A percentile compares a stretch with the other conserved stretches of the same genome.
Evolutionary conservation across 2,113 vertebrate species (phyloP).

Genomic region (Odocoileus hemionus): DNA sequence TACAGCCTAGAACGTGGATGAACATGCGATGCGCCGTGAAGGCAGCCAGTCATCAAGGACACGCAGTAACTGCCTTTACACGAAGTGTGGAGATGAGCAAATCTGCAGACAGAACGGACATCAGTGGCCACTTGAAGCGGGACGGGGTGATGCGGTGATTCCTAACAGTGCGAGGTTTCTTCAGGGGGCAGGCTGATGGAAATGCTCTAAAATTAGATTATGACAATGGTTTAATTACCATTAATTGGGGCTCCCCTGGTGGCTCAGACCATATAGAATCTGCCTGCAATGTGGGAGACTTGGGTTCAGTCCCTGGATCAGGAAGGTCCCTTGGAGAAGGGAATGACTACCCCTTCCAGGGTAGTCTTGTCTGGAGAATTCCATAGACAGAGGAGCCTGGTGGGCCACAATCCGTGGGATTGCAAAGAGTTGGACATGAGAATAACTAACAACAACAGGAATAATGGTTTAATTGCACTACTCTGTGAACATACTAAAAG

Average conservation of each 20-base stretch:
- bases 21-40: fast-evolving
- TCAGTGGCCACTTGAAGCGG: fast-evolving
- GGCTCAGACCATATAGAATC: neutral
- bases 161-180: fast-evolving
- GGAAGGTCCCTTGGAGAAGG: neutral
- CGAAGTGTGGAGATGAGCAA: fast-evolving
- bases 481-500: neutral
- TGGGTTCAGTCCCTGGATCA: neutral
- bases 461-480: neutral
- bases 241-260: neutral
- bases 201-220: neutral
- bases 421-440: neutral
- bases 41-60: neutral
- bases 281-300: neutral
- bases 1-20: fast-evolving
- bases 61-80: fast-evolving
- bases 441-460: neutral
- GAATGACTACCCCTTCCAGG: neutral
- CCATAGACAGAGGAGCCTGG: neutral
- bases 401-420: fast-evolving
- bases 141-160: fast-evolving
- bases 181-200: neutral
- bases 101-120: fast-evolving
- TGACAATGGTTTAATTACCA: fast-evolving
- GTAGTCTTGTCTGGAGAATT: neutral